phyloP scores from a whole-genome alignment of 2,888 invertebrate species.

The Podabrus alpinus region DNA sequence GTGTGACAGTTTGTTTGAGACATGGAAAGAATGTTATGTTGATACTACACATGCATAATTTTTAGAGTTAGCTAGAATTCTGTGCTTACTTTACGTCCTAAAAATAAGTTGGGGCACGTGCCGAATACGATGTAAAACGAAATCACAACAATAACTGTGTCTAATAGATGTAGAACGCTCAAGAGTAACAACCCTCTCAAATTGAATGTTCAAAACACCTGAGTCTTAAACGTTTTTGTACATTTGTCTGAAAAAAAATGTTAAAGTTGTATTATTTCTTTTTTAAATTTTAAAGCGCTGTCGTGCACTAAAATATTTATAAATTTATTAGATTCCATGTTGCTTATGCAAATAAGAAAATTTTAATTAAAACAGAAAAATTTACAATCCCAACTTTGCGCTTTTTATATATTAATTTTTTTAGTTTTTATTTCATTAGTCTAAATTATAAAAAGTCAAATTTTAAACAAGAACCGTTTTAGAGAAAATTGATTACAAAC shows the following conservation, averaged over 20 bases:
- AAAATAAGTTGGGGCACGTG: conserved; percentile 7
- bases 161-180: conserved; percentile 11
- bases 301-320: not conserved
- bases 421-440: not conserved
- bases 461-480: not conserved
- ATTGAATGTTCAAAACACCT: conserved; percentile 10
- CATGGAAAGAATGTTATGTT: not conserved
- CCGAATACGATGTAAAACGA: conserved; percentile 17
- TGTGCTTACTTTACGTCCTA: not conserved
- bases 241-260: not conserved
- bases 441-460: not conserved
- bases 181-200: conserved; percentile 15
- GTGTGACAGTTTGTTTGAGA: not conserved
- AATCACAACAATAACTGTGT: conserved; percentile 25
- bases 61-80: not conserved
- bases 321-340: not conserved
- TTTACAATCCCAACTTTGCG: not conserved
- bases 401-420: not conserved
- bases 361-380: not conserved
- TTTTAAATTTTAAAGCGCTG: not conserved
- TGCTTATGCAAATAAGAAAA: not conserved
- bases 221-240: not conserved
- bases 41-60: not conserved
- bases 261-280: not conserved
- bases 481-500: too few species aligned